These are phyloP conservation scores for Emydura subglobosa DNA, from an alignment of 2,113 vertebrate genomes.

Conservation along the genomic window DNA sequence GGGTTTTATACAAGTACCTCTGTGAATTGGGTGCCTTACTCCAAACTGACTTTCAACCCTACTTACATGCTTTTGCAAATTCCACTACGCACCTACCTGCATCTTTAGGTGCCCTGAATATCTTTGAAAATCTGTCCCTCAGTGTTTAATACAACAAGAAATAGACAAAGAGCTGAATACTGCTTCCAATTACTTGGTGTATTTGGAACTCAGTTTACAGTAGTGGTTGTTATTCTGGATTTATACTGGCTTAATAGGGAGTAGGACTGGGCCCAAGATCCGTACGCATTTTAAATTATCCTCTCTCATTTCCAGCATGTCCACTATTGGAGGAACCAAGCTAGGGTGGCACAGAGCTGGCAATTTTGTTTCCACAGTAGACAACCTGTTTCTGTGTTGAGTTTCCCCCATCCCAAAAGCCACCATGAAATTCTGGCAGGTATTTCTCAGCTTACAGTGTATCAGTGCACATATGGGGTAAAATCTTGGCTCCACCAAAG, in stretches of 20 bases:
- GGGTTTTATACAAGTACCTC: accelerated
- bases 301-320: accelerated
- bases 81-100: too few species aligned
- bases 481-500: background rate
- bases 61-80: background rate
- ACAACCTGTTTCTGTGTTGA: background rate
- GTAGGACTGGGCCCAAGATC: background rate
- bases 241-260: background rate
- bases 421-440: background rate
- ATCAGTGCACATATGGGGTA: background rate
- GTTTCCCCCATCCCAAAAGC: background rate
- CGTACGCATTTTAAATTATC: background rate
- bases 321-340: background rate
- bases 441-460: accelerated
- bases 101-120: background rate
- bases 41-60: accelerated
- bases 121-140: accelerated
- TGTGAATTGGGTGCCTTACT: accelerated
- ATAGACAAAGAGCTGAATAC: background rate
- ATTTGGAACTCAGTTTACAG: background rate
- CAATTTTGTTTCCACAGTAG: background rate
- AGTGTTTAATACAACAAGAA: background rate
- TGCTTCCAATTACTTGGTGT: background rate
- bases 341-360: background rate
- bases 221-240: background rate